phyloP scores from a whole-genome alignment of 2,888 invertebrate genomes.

The Germaria angustata region DNA sequence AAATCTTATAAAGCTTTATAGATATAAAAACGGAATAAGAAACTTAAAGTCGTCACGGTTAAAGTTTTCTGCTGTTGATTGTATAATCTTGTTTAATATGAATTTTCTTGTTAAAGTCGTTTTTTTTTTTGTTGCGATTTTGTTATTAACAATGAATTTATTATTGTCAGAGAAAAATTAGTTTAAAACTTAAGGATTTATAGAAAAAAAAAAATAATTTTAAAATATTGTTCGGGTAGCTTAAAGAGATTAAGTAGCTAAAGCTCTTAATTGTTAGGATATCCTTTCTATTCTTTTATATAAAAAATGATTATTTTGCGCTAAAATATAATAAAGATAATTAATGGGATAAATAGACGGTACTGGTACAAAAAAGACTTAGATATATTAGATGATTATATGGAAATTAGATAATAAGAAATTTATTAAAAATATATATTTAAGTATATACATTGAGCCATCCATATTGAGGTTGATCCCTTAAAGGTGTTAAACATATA shows the following conservation, averaged over 20 bases:
- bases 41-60: slow-evolving; percentile 58
- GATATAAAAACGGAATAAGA: background rate
- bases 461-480: too few species aligned
- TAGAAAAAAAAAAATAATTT: background rate
- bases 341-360: too few species aligned
- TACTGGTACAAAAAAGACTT: too few species aligned
- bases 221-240: slow-evolving; percentile 14
- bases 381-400: too few species aligned
- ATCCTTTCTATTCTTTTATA: too few species aligned
- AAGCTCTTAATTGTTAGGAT: slow-evolving; percentile 22
- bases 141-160: slow-evolving; percentile 61
- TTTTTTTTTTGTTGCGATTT: slow-evolving; percentile 8
- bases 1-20: background rate
- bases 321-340: too few species aligned
- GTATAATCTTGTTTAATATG: slow-evolving; percentile 61
- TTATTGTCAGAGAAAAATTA: slow-evolving; percentile 56
- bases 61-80: slow-evolving; percentile 62
- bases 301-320: too few species aligned
- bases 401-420: too few species aligned
- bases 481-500: too few species aligned
- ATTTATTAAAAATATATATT: too few species aligned
- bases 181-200: slow-evolving; percentile 27
- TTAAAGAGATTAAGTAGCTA: slow-evolving; percentile 32
- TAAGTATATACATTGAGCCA: too few species aligned
- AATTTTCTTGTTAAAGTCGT: slow-evolving; percentile 36